A percentile compares a stretch with the other conserved stretches of the same genome.
phyloP scores from a whole-genome alignment of 1,140 invertebrate species.

The Drosophila sp. region DNA sequence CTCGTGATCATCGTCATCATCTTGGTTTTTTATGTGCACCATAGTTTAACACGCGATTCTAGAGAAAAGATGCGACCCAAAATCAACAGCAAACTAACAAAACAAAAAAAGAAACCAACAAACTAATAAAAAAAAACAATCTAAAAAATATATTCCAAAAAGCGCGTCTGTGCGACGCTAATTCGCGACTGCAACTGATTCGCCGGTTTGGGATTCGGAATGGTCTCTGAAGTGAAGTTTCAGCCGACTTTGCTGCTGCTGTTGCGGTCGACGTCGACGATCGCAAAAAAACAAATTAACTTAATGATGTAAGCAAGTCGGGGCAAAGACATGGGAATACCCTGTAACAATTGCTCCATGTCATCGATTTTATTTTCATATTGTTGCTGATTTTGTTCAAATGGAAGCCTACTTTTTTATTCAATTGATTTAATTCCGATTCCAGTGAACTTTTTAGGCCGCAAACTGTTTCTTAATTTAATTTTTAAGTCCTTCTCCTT shows the following conservation, averaged over 20 bases:
- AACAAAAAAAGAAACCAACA: not conserved
- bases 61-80: not conserved
- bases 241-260: constrained; percentile 16
- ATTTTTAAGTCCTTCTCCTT: too few relatives aligned
- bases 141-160: constrained; percentile 3
- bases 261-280: constrained; percentile 6
- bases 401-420: too few relatives aligned
- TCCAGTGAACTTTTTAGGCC: too few relatives aligned
- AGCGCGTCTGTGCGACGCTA: constrained; percentile 70
- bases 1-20: constrained; percentile 49
- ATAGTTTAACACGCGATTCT: constrained; percentile 25
- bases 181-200: constrained; percentile 80
- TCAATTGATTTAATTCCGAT: too few relatives aligned
- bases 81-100: not conserved
- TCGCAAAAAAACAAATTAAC: not conserved
- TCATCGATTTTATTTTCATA: too few relatives aligned
- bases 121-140: constrained; percentile 1
- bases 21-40: constrained; percentile 51
- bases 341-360: too few relatives aligned
- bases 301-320: too few relatives aligned
- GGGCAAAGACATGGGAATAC: too few relatives aligned
- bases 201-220: constrained; percentile 42
- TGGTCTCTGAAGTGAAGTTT: constrained; percentile 36
- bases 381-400: too few relatives aligned
- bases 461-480: too few relatives aligned